Conservation (phyloP, 2,113 vertebrate species). For the Vidua chalybeata region DNA sequence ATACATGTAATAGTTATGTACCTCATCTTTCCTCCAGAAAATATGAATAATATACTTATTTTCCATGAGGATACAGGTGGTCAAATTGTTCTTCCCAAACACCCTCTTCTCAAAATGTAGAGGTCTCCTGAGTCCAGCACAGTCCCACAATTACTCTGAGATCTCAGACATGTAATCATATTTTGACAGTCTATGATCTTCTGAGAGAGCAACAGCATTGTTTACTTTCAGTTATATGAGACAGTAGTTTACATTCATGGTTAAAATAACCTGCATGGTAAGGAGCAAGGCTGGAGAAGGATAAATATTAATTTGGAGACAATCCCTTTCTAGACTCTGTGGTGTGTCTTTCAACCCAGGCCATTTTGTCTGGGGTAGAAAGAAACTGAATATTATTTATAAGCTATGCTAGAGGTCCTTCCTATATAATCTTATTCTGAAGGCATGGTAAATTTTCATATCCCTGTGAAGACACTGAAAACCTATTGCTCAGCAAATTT, state of each 20-base stretch:
- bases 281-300: background rate
- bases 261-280: background rate
- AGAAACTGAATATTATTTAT: background rate
- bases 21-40: background rate
- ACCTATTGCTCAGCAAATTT: background rate
- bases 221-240: background rate
- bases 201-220: background rate
- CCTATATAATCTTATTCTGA: background rate
- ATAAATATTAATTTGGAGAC: background rate
- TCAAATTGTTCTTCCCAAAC: background rate
- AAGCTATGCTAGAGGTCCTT: background rate
- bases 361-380: background rate
- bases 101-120: background rate
- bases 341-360: background rate
- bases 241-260: background rate
- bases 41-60: background rate
- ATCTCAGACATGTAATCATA: background rate
- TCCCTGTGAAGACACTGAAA: background rate
- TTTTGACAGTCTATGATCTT: background rate
- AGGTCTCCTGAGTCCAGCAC: background rate
- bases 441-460: background rate
- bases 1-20: background rate
- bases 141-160: background rate
- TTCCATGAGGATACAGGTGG: background rate
- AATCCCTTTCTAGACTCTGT: background rate